Base-by-base conservation (phyloP, 2,888 invertebrate species). In the Mythimna loreyi region DNA sequence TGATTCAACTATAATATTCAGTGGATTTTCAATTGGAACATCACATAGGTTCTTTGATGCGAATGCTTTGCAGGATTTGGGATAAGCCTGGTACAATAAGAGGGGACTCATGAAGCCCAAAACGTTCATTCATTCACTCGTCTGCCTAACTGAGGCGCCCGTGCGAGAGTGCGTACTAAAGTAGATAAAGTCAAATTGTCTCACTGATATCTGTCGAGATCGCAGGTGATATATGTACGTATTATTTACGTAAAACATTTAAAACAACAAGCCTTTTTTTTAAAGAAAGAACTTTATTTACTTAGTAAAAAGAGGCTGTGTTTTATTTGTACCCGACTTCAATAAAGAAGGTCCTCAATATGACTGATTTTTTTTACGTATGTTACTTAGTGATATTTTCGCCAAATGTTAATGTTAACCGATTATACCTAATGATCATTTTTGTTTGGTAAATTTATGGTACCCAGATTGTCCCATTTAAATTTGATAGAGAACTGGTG, bases 21-120 rank as follows among this genome's bases (percentile, higher is more conserved):
- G 28, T 1, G 58, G 50, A 3, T 40, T 77, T 77, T 72, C 59
- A 71, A 89, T 83, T 84, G 83, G 87, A 89, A 87, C 83, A 85
- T 85, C 80, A 85, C 85, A 82, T 69, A 75, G 78, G 86, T 85
- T 84, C 83, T 79, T 81, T 83, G 85, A 75, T 80, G 84, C 83
- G 84, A 85, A 80, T 79, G 84, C 83, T 84, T 87, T 85, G 78
- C 82, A 81, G 88, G 87, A 86, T 90, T 88, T 86, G 80, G 81
- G 83, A 78, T 91, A 90, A 90, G 89, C 88, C 86, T 85, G 83
- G 87, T 85, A 89, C 88, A 89, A 90, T 89, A 88, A 88, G 85
- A 87, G 82, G 82, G 85, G 84, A 84, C 68, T 81, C 76, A 76
- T 83, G 80, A 81, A 78, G 61, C 69, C 67, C 73, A 77, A 83